Percentiles rank a stretch among this genome's conserved stretches.
Evolutionary conservation across 2,113 vertebrate species (phyloP).

Genomic region (Poecilia latipinna): DNA sequence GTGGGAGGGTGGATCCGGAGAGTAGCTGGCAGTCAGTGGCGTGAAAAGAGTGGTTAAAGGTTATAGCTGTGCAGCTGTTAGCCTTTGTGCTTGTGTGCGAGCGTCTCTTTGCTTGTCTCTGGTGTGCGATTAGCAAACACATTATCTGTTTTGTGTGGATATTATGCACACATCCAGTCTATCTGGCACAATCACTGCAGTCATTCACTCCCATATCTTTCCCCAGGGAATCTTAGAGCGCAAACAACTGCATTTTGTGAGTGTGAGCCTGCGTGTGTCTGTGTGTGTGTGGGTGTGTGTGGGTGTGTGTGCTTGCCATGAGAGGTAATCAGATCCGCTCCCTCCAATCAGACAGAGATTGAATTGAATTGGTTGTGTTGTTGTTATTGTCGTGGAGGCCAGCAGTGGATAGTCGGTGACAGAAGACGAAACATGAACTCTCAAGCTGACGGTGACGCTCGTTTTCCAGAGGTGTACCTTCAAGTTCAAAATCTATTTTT

Average conservation of each 20-base stretch:
- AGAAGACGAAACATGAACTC: constrained; percentile 29
- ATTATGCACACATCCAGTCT: constrained; percentile 76
- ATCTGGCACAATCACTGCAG: constrained; percentile 72
- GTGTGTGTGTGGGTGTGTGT: constrained; percentile 13
- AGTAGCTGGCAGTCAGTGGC: constrained; percentile 57
- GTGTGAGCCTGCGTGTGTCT: constrained; percentile 21
- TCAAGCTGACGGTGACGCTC: constrained; percentile 25
- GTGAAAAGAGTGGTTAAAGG: constrained; percentile 72
- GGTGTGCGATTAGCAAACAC: constrained; percentile 76
- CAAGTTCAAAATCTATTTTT: constrained; percentile 52
- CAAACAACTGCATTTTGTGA: constrained; percentile 60
- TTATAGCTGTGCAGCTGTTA: constrained; percentile 73
- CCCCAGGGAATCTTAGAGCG: constrained; percentile 63
- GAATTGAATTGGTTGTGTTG: constrained; percentile 64
- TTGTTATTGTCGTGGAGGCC: constrained; percentile 47
- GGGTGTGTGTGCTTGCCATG: constrained; percentile 38
- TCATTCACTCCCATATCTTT: constrained; percentile 69
- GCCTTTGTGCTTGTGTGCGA: constrained; percentile 49
- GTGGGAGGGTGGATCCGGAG: constrained; percentile 49
- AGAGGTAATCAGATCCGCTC: constrained; percentile 72
- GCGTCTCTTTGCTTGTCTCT: constrained; percentile 65
- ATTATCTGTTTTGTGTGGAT: constrained; percentile 75
- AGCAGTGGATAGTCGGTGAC: constrained; percentile 20
- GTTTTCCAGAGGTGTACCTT: constrained; percentile 23
- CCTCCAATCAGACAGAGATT: constrained; percentile 73